Percentiles rank a stretch among this genome's conserved stretches.
These are phyloP conservation scores for Drosophila putrida DNA, from an alignment of 2,888 invertebrate species.

Conservation along the genomic window DNA sequence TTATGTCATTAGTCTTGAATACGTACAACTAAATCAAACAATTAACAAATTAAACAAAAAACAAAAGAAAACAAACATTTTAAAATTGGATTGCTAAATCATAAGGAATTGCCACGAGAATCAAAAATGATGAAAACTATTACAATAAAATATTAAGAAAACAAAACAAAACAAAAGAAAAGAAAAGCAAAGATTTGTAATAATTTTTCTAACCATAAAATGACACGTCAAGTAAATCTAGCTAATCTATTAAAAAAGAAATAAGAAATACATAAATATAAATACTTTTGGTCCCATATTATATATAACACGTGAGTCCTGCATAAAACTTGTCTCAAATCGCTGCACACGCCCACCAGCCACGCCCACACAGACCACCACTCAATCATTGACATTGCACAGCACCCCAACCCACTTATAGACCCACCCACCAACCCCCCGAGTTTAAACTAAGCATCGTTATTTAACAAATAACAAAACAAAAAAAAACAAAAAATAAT, in stretches of 20 bases:
- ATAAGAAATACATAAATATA: constrained; percentile 49
- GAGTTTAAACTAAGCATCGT: constrained; percentile 33
- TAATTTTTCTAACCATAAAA: constrained; percentile 62
- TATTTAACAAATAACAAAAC: background rate
- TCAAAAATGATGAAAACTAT: constrained; percentile 61
- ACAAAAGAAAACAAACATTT: constrained; percentile 34
- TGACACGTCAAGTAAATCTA: constrained; percentile 58
- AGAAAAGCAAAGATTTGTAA: constrained; percentile 53
- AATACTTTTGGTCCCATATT: constrained; percentile 75
- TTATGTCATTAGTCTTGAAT: constrained; percentile 77
- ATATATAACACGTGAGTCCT: constrained; percentile 76
- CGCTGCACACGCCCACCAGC: constrained; percentile 66
- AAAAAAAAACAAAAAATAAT: background rate
- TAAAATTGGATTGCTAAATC: constrained; percentile 63
- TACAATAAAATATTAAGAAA: constrained; percentile 43
- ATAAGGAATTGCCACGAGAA: constrained; percentile 72
- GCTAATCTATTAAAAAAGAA: constrained; percentile 43
- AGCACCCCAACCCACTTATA: constrained; percentile 32
- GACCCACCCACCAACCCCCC: constrained; percentile 29
- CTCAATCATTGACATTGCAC: constrained; percentile 73
- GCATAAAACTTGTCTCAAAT: constrained; percentile 76
- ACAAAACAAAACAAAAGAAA: constrained; percentile 26
- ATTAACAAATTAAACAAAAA: constrained; percentile 34
- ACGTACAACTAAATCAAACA: constrained; percentile 60
- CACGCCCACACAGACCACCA: constrained; percentile 43